phyloP scores from a whole-genome alignment of 2,113 vertebrate genomes.

The Myrmecophaga tridactyla region DNA sequence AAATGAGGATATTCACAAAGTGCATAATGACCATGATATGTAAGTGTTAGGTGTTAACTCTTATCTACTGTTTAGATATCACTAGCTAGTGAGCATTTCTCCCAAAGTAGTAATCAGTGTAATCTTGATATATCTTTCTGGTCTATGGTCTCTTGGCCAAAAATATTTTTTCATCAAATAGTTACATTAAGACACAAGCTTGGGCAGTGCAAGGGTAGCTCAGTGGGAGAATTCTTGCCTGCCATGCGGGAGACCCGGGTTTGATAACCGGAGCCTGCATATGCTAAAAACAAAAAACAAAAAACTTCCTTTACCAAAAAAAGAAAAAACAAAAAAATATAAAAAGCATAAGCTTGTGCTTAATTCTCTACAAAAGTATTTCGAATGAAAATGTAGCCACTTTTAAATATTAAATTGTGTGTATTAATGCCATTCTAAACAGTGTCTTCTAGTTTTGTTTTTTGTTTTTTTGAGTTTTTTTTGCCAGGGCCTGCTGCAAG shows the following conservation, averaged over 20 bases:
- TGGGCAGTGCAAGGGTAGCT: no score
- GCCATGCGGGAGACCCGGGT: no score
- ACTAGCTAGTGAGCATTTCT: neutral
- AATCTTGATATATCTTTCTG: neutral
- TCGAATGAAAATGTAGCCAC: neutral
- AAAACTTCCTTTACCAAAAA: no score
- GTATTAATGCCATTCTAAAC: neutral
- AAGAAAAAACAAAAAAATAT: no score
- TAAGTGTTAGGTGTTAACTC: neutral
- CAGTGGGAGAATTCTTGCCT: no score
- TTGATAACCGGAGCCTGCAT: no score
- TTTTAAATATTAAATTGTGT: neutral
- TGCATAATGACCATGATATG: neutral
- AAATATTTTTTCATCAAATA: conserved; percentile 23
- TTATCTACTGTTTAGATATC: neutral
- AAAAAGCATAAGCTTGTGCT: no score
- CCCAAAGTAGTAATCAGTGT: neutral
- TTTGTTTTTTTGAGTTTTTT: no score
- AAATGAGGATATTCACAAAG: neutral
- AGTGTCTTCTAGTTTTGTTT: neutral
- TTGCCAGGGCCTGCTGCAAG: neutral
- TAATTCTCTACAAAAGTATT: conserved; percentile 34
- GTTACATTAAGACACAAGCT: neutral
- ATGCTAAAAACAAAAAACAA: no score
- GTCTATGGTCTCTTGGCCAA: neutral